phyloP scores from a whole-genome alignment of 2,113 vertebrate species.

The Zosterops hypoxanthus region DNA sequence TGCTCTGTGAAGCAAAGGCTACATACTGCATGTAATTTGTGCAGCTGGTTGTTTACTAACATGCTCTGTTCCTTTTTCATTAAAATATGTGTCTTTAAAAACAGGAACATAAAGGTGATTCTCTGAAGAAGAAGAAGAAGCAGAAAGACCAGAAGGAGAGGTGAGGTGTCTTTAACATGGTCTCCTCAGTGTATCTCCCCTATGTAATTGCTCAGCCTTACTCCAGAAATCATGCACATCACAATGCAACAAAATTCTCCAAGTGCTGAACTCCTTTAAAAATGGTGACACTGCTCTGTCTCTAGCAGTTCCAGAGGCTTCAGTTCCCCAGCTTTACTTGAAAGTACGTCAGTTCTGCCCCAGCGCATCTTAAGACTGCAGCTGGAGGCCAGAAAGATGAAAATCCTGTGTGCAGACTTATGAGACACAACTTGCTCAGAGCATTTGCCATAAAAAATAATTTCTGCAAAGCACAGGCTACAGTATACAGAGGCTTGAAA shows the following conservation, averaged over 20 bases:
- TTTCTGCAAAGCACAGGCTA: background rate
- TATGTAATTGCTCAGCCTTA: background rate
- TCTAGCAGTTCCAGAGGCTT: background rate
- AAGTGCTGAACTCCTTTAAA: background rate
- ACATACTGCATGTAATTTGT: fast-evolving
- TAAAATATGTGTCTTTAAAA: slow-evolving; percentile 6
- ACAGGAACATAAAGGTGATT: slow-evolving; percentile 68
- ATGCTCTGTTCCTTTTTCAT: background rate
- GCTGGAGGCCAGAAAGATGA: background rate
- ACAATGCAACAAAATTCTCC: background rate
- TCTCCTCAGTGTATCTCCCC: background rate
- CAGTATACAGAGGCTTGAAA: background rate
- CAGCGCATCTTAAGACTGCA: background rate
- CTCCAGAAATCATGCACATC: background rate
- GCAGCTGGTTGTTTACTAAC: background rate
- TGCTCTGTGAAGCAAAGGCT: background rate
- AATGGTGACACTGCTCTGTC: background rate
- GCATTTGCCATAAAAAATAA: background rate
- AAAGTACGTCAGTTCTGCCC: background rate
- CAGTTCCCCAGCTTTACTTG: background rate
- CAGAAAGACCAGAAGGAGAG: slow-evolving; percentile 75
- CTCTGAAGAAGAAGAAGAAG: slow-evolving; percentile 79
- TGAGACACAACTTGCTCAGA: background rate
- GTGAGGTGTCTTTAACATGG: slow-evolving; percentile 60
- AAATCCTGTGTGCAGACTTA: background rate